Evolutionary conservation across 2,888 invertebrate genomes (phyloP), one percentile per base, ranked within the genome.

Genomic region (Rotaria macrura): DNA sequence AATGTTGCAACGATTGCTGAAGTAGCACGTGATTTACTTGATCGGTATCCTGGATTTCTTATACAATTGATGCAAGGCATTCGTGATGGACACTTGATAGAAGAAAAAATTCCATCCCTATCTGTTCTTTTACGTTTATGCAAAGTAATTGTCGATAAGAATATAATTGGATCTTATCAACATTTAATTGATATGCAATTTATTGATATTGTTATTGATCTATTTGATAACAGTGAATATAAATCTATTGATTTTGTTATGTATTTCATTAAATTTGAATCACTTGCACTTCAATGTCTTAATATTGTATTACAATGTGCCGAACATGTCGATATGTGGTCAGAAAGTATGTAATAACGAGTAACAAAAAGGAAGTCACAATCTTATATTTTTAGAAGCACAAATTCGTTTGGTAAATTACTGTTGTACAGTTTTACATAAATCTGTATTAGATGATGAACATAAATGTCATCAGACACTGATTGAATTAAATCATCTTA

Each of bases 251-350:
- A 84, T 20, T 34, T 23, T 47, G 25, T 86, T 34, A 34, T 79
- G n/a, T 86, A 79, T 84, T 86, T 84, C 49, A 74, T 86, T 43
- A 86, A 86, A 84, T 84, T 86, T 29, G 86, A 86, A 83, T 85
- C 84, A 29, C 52, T 86, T 9, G 34, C 40, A 6, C 54, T 86
- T 54, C 86, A 86, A 84, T 74, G 84, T 57, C 79, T 86, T 74
- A 84, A 84, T 40, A 84, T 86, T 38, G 74, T 86, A 20, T 47
- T 86, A 25, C 74, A 79, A 40, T 84, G 84, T 52, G 74, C 47
- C 34, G 84, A 86, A 84, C 84, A 83, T 72, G 52, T 72, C 40
- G 29, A 40, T n/a, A 55, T 84, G 43, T 86, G 86, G 86, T 85
- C 85, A 25, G 85, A 85, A 79, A 40, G 79, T 79, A 65, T 34